Conservation (phyloP, 2,888 invertebrate species). For the Apeira syringaria region DNA sequence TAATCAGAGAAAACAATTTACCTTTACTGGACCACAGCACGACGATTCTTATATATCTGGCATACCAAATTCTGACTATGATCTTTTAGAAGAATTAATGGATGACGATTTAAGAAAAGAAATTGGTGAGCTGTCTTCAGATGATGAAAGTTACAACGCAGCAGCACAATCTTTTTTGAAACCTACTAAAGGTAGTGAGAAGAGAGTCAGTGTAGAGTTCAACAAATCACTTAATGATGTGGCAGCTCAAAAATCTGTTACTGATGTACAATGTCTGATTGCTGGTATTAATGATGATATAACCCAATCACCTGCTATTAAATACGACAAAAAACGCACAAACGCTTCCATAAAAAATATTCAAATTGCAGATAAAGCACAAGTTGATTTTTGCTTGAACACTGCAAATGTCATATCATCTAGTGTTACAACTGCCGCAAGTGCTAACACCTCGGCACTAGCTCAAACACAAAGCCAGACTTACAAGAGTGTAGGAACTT, state of each 20-base stretch:
- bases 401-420: too few species aligned
- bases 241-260: background rate
- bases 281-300: conserved; percentile 1
- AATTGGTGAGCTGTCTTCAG: conserved; percentile 68
- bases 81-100: conserved; percentile 72
- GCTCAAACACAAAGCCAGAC: background rate
- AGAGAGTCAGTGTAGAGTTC: conserved; percentile 19
- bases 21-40: conserved; percentile 34
- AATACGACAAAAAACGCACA: background rate
- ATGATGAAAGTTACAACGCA: conserved; percentile 54
- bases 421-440: too few species aligned
- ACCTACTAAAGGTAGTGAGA: conserved; percentile 29
- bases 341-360: too few species aligned
- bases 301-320: conserved; percentile 1
- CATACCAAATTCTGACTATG: conserved; percentile 66
- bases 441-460: too few species aligned
- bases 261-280: background rate
- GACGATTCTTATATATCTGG: conserved; percentile 62
- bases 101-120: conserved; percentile 72
- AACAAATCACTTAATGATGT: conserved; percentile 10
- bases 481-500: conserved; percentile 7
- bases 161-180: conserved; percentile 30
- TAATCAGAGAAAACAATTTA: conserved; percentile 36
- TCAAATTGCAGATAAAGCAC: background rate
- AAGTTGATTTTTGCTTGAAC: background rate